Conservation (phyloP, 1,140 invertebrate species). For the Onthophagus taurus region DNA sequence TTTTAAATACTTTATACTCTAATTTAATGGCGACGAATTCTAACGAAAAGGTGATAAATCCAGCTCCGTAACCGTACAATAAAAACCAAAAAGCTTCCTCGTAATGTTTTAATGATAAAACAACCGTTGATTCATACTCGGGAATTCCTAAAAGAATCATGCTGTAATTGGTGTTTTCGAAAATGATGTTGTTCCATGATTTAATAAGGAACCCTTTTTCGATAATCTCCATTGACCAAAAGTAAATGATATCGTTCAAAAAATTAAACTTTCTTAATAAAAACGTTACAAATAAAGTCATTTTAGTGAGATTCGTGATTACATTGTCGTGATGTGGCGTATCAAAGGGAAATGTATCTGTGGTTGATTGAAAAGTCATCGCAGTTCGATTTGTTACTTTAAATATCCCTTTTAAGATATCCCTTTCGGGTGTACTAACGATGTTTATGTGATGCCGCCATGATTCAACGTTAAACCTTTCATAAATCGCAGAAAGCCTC, state of each 20-base stretch:
- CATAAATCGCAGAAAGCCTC: background rate
- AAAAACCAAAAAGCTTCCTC: slow-evolving; percentile 8
- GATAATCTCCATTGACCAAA: slow-evolving; percentile 3
- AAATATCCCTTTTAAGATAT: background rate
- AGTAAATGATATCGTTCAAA: background rate
- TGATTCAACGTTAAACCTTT: background rate
- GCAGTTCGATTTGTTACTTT: background rate
- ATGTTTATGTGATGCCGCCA: background rate
- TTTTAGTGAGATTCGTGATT: background rate
- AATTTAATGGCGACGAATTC: background rate
- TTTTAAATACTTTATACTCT: too few species aligned
- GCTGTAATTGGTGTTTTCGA: slow-evolving; percentile 1
- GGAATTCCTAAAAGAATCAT: background rate
- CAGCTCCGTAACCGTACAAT: background rate
- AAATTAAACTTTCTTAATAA: background rate
- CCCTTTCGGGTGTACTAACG: background rate
- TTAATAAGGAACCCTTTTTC: slow-evolving; percentile 3
- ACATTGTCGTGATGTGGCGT: background rate
- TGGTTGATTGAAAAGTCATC: background rate
- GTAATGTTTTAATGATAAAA: slow-evolving; percentile 7
- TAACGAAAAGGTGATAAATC: background rate
- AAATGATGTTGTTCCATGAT: slow-evolving; percentile 4
- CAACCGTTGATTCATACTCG: background rate
- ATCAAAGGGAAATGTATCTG: background rate
- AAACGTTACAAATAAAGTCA: background rate